phyloP scores from a whole-genome alignment of 2,113 vertebrate genomes.

The Butastur rufipennis region DNA sequence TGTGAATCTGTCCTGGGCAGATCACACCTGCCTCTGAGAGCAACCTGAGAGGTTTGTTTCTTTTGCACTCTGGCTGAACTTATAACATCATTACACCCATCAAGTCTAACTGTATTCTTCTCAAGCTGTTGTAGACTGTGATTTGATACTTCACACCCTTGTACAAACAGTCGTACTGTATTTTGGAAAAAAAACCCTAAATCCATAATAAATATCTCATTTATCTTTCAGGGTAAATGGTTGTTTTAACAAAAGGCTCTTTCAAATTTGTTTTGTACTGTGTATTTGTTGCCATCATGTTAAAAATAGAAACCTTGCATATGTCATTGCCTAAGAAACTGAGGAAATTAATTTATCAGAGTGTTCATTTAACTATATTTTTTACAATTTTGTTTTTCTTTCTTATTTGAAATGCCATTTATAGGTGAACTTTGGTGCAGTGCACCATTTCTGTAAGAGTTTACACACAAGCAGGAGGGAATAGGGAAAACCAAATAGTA shows the following conservation, averaged over 20 bases:
- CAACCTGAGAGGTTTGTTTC: background rate
- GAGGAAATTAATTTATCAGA: slow-evolving; percentile 48
- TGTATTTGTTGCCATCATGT: slow-evolving; percentile 17
- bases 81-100: background rate
- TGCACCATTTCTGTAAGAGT: slow-evolving; percentile 30
- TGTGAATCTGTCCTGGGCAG: background rate
- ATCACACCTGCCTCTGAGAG: background rate
- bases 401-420: slow-evolving; percentile 29
- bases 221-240: background rate
- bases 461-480: slow-evolving; percentile 1
- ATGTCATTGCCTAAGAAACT: slow-evolving; percentile 52
- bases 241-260: slow-evolving; percentile 30
- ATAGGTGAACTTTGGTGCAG: slow-evolving; percentile 43
- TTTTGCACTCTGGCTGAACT: background rate
- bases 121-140: background rate
- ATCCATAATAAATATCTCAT: background rate
- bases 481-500: background rate
- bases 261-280: background rate
- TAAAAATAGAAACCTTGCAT: slow-evolving; percentile 49
- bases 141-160: background rate
- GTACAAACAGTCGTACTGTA: background rate
- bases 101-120: background rate
- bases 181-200: background rate
- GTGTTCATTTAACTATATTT: slow-evolving; percentile 32
- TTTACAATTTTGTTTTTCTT: slow-evolving; percentile 43